Base-by-base conservation (phyloP, 1,140 invertebrate species). In the Dolichoris vasculosae region DNA sequence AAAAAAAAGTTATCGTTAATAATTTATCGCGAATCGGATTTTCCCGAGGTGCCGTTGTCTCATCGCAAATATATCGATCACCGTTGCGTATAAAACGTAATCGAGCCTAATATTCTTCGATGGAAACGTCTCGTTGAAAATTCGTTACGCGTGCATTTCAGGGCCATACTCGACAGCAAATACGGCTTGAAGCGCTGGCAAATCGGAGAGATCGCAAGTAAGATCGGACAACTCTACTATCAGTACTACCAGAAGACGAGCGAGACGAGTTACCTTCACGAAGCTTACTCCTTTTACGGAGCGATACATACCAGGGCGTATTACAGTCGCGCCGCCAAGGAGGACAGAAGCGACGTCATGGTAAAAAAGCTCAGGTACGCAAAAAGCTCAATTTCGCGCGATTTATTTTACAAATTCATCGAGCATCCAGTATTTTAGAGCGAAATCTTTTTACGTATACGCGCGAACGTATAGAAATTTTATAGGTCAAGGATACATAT, bases 151-250 rank as follows among this genome's bases (percentile, higher is more conserved):
- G 13, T 7, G 48, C 40, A 87, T 86, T 94, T 30, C 92, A 96
- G 96, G 88, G 94, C 95, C 93, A 95, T 98, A 87, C 94, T 99
- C 82, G 98, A 99, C 93, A 96, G 95, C 87, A 99, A 99, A 93
- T 99, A 99, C 94, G 97, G 97, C 32, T 93, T 99, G 87, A 99
- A 99, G 90, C 94, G 98, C 88, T 99, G 98, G 98, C 98, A 99
- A 94, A 99, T 99, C 89, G 98, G 98, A 77, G 98, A 99, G 94
- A 99, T 99, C 87, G 98, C 98, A 23, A 99, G 98, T 20, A 99
- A 99, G 95, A 99, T 99, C 92, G 98, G 98, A 86, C 98, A 99
- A 94, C 96, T 99, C 32, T 99, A 99, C 94, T 99, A 99, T 92
- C 98, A 99, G 94, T 99, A 99, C 93, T 99, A 99, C 93, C 94